Conservation (phyloP, 2,113 vertebrate species). For the Neotoma lepida region DNA sequence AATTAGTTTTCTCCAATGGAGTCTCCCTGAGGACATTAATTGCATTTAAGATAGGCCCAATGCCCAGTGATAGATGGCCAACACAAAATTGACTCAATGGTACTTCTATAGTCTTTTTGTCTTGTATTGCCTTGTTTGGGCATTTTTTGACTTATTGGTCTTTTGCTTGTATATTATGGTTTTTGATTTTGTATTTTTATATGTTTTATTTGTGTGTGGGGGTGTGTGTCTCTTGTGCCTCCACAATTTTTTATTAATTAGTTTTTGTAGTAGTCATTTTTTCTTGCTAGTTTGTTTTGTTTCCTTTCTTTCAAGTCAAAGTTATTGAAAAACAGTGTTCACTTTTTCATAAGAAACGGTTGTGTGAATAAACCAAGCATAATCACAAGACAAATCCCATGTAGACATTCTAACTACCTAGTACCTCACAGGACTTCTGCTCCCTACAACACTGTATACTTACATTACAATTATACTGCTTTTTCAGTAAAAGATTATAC, state of each 20-base stretch:
- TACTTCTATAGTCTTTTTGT: neutral
- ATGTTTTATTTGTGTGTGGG: neutral
- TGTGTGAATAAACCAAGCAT: neutral
- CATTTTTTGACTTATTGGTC: neutral
- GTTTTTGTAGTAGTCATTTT: neutral
- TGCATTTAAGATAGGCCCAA: neutral
- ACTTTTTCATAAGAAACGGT: neutral
- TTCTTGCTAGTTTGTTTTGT: neutral
- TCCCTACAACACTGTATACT: neutral
- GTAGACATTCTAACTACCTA: neutral
- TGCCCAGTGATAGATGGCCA: neutral
- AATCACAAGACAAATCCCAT: neutral
- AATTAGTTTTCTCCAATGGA: neutral
- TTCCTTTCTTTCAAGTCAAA: constrained; percentile 13
- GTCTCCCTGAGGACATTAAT: neutral
- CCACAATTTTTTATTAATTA: neutral
- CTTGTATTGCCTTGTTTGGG: neutral
- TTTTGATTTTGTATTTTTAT: neutral
- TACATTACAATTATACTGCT: neutral
- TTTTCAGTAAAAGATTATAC: neutral
- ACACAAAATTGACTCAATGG: neutral
- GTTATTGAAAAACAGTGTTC: neutral
- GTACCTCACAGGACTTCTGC: neutral
- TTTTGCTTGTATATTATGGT: neutral
- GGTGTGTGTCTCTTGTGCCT: neutral